Evolutionary conservation across 1,140 invertebrate genomes (phyloP), one percentile per base, ranked within the genome.

Genomic region (Paracyclopina nana): DNA sequence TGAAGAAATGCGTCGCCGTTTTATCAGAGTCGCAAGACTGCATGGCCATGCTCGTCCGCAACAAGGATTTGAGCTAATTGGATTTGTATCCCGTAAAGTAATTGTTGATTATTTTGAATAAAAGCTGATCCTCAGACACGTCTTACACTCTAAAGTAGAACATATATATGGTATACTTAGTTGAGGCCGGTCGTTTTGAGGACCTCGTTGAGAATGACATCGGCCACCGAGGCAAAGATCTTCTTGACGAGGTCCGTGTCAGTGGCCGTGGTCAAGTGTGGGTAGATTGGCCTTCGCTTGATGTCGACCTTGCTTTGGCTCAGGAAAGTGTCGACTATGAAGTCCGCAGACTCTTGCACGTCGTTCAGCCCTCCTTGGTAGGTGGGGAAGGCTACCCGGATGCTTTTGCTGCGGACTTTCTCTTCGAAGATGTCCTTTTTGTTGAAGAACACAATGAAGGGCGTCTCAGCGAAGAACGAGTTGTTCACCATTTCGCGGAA

Each of bases 401-500:
- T 38, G 34, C 34, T 38, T 8, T 38, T 38, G 34, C 9, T 70
- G 45, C 64, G 66, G 50, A 70, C 68, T 53, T 68, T 70, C 53
- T 70, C 68, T 52, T 72, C 72, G 61, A 75, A 75, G 28, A 75
- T 60, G 67, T 75, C 72, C 58, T 74, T 75, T 57, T 75, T 75
- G 62, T 75, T 75, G 26, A 75, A 63, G 61, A 75, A 76, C 44
- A 75, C 63, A 55, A 74, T 76, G 51, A 74, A 74, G 26, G 72
- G 73, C 24, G 73, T 76, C 54, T 74, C 69, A 22, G 70, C 72
- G 60, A 75, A 75, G 72, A 72, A 75, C 57, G 73, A 73, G 63
- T 74, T 74, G 64, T 75, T 75, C 59, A 72, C 75, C 56, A 75
- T 76, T 8, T n/a, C 14, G 62, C 75, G 73, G 60, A 74, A 74